Percentiles rank a stretch among this genome's conserved stretches.
phyloP scores from a whole-genome alignment of 2,113 vertebrate genomes.

The Mormyrus lacerda region DNA sequence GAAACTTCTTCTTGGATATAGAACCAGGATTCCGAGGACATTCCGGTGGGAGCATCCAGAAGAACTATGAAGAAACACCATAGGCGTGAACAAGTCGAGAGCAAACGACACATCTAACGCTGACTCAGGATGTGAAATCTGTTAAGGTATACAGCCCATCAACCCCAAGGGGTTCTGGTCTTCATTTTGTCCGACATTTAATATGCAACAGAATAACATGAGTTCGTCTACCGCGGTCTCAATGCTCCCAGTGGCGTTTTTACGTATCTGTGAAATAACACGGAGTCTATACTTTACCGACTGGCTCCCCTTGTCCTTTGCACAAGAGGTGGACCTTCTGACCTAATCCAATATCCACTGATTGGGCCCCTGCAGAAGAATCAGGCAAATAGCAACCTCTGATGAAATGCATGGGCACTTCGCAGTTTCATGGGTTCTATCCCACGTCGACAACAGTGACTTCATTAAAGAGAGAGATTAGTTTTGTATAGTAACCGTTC shows the following conservation, averaged over 20 bases:
- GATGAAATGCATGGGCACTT: background rate
- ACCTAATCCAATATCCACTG: conserved; percentile 65
- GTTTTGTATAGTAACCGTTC: background rate
- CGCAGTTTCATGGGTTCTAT: background rate
- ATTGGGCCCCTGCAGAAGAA: conserved; percentile 49
- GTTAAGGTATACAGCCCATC: background rate
- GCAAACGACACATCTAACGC: background rate
- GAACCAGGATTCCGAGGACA: conserved; percentile 67
- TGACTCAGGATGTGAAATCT: background rate
- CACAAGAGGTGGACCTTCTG: conserved; percentile 66
- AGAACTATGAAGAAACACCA: conserved; percentile 48
- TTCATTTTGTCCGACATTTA: background rate
- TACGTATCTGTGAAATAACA: background rate
- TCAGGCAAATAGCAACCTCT: background rate
- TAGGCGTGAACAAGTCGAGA: background rate
- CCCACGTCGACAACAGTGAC: background rate
- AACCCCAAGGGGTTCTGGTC: background rate
- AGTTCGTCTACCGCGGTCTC: background rate
- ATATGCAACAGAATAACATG: background rate
- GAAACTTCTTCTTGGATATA: conserved; percentile 62
- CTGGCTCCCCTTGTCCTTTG: conserved; percentile 63
- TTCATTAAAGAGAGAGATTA: background rate
- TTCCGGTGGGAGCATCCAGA: conserved; percentile 65
- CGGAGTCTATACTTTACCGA: conserved; percentile 49
- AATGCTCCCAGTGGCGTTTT: background rate